These are phyloP conservation scores for Bubalus kerabau DNA, from an alignment of 2,113 vertebrate species.

Conservation along the genomic window DNA sequence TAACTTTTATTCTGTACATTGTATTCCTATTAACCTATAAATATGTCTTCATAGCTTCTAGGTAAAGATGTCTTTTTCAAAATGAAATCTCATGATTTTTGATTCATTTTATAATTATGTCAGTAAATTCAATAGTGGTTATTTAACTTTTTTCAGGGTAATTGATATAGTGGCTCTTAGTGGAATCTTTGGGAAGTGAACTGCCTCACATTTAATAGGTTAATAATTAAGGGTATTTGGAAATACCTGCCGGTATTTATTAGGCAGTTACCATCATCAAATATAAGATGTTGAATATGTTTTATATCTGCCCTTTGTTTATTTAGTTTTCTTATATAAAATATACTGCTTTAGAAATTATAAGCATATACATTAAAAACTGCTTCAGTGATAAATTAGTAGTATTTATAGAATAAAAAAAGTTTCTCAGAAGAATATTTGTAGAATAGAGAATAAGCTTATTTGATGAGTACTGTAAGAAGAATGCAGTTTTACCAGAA, in stretches of 20 bases:
- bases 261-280: background rate
- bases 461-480: background rate
- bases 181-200: background rate
- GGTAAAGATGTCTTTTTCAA: background rate
- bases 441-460: background rate
- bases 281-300: background rate
- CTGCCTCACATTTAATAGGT: background rate
- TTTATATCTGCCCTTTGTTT: conserved; percentile 4
- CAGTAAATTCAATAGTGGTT: background rate
- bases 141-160: background rate
- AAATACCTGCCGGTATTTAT: background rate
- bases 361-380: background rate
- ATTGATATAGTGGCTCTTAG: background rate
- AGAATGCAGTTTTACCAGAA: background rate
- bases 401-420: background rate
- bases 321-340: background rate
- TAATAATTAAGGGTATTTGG: background rate
- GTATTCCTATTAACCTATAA: background rate
- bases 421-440: background rate
- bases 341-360: background rate
- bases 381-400: background rate
- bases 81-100: background rate
- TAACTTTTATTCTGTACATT: conserved; percentile 6
- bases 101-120: conserved; percentile 6
- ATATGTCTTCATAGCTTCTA: background rate